phyloP scores from a whole-genome alignment of 2,888 invertebrate genomes.

The Megalurothrips usitatus region DNA sequence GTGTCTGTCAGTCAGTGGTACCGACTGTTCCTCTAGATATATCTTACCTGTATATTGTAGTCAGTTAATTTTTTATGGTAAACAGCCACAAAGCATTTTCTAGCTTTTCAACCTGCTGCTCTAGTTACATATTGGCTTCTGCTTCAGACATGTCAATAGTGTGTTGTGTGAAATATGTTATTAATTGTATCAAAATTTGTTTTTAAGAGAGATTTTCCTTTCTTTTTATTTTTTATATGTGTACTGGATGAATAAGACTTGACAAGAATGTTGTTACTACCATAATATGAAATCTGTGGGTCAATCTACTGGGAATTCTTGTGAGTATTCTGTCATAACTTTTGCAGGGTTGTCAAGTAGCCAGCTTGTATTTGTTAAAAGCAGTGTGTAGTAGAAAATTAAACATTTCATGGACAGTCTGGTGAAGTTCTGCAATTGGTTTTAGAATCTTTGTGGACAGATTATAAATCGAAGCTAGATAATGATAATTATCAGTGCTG shows the following conservation, averaged over 20 bases:
- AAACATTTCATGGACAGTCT: background rate
- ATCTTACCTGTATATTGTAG: no score
- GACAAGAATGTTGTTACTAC: background rate
- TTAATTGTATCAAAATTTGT: constrained; percentile 9
- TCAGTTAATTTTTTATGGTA: no score
- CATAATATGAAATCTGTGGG: no score
- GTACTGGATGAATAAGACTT: constrained; percentile 4
- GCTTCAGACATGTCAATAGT: background rate
- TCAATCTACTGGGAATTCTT: background rate
- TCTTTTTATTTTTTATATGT: constrained; percentile 21
- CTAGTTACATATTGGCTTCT: background rate
- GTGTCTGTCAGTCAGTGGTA: no score
- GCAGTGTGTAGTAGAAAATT: no score
- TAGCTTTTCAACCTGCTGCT: background rate
- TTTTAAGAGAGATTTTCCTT: background rate
- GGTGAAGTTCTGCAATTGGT: background rate
- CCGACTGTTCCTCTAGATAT: no score
- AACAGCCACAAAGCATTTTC: background rate
- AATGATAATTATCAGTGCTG: background rate
- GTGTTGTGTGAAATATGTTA: constrained; percentile 12
- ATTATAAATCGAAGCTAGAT: background rate
- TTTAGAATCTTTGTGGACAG: background rate
- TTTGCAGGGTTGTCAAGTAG: background rate
- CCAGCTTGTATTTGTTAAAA: background rate
- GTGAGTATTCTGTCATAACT: background rate